phyloP scores from a whole-genome alignment of 2,113 vertebrate species.

The Mobula birostris region DNA sequence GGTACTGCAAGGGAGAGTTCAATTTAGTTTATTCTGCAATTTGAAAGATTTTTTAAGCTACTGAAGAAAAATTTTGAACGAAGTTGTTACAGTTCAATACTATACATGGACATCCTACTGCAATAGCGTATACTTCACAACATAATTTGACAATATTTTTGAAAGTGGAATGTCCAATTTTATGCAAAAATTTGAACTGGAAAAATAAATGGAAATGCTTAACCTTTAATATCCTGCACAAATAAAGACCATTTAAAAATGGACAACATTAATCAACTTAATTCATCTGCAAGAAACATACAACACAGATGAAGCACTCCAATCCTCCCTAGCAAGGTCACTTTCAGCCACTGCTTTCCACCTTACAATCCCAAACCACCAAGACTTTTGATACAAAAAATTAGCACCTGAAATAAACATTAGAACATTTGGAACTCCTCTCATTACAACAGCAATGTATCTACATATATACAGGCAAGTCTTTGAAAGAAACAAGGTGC shows the following conservation, averaged over 20 bases:
- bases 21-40: background rate
- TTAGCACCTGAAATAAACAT: background rate
- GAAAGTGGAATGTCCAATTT: background rate
- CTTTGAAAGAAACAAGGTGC: background rate
- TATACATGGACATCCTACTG: background rate
- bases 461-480: background rate
- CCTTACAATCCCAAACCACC: background rate
- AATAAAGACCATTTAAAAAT: no score
- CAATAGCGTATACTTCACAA: background rate
- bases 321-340: background rate
- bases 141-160: background rate
- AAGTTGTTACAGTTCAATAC: no score
- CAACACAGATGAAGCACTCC: background rate
- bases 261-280: background rate
- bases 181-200: background rate
- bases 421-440: background rate
- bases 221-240: background rate
- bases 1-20: conserved; percentile 65
- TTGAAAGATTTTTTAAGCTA: background rate
- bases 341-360: background rate
- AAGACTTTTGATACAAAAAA: background rate
- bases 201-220: background rate
- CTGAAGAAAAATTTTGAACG: no score
- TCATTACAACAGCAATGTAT: background rate
- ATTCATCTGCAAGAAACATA: background rate